These are phyloP conservation scores for Clupea harengus DNA, from an alignment of 2,113 vertebrate genomes.

Conservation along the genomic window DNA sequence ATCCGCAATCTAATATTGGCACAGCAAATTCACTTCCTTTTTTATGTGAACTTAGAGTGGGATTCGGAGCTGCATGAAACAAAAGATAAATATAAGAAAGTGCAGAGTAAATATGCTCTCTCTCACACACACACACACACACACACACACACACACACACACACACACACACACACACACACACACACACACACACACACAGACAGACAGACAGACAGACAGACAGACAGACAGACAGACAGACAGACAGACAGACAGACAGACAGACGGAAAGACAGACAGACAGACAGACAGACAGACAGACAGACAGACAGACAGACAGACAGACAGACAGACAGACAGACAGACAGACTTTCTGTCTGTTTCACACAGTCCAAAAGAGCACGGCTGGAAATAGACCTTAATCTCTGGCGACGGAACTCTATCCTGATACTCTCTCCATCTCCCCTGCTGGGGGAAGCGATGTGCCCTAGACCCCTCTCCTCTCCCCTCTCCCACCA, in stretches of 20 bases:
- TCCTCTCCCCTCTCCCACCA: neutral
- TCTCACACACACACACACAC: no score
- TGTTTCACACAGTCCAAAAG: constrained; percentile 4
- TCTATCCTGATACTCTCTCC: neutral
- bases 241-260: constrained; percentile 24
- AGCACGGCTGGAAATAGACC: neutral
- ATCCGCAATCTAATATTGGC: constrained; percentile 11
- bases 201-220: constrained; percentile 4
- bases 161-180: constrained; percentile 7
- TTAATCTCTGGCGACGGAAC: neutral
- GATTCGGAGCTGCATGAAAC: neutral
- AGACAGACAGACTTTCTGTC: neutral
- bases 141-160: neutral
- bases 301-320: constrained; percentile 17
- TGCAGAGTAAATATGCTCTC: neutral
- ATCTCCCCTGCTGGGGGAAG: neutral
- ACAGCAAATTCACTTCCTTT: neutral
- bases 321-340: constrained; percentile 19
- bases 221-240: neutral
- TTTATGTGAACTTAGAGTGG: neutral
- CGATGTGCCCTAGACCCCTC: constrained; percentile 20
- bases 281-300: constrained; percentile 20
- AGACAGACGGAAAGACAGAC: constrained; percentile 1
- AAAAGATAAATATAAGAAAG: constrained; percentile 6
- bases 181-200: neutral